Percentiles rank a stretch among this genome's conserved stretches.
phyloP scores from a whole-genome alignment of 2,113 vertebrate genomes.

The Oryzias melastigma region DNA sequence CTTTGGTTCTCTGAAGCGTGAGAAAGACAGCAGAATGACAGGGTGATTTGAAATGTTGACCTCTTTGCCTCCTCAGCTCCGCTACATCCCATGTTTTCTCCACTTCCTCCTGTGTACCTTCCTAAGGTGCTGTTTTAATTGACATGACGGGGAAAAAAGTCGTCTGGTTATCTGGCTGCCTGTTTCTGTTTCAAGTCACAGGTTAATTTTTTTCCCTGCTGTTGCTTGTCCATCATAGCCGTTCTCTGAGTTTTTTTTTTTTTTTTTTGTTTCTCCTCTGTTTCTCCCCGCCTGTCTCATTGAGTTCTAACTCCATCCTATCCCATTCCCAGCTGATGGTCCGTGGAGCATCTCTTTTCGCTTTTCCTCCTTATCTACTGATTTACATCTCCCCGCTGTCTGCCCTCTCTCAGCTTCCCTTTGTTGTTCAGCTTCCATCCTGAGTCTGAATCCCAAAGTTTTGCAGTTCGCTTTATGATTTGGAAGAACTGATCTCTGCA shows the following conservation, averaged over 20 bases:
- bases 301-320: constrained; percentile 8
- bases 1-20: constrained; percentile 16
- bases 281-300: constrained; percentile 9
- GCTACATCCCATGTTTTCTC: constrained; percentile 29
- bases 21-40: constrained; percentile 48
- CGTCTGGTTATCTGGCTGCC: constrained; percentile 34
- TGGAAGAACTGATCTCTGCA: constrained; percentile 2
- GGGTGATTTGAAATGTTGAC: constrained; percentile 43
- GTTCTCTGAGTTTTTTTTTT: constrained; percentile 10
- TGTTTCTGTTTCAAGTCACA: constrained; percentile 57
- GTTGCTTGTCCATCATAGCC: constrained; percentile 48
- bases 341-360: constrained; percentile 30
- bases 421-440: constrained; percentile 14
- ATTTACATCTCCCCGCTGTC: constrained; percentile 46
- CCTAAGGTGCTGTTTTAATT: constrained; percentile 59
- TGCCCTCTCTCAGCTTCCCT: constrained; percentile 12
- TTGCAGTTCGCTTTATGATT: constrained; percentile 26
- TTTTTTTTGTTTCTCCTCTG: neutral
- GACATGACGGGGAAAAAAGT: constrained; percentile 40
- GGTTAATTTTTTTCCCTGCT: constrained; percentile 27
- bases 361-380: constrained; percentile 23
- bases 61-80: constrained; percentile 37
- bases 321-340: constrained; percentile 19
- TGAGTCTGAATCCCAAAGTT: constrained; percentile 29
- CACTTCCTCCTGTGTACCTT: constrained; percentile 27